These are phyloP conservation scores for Gallinago media DNA, from an alignment of 2,113 vertebrate species.

Conservation along the genomic window DNA sequence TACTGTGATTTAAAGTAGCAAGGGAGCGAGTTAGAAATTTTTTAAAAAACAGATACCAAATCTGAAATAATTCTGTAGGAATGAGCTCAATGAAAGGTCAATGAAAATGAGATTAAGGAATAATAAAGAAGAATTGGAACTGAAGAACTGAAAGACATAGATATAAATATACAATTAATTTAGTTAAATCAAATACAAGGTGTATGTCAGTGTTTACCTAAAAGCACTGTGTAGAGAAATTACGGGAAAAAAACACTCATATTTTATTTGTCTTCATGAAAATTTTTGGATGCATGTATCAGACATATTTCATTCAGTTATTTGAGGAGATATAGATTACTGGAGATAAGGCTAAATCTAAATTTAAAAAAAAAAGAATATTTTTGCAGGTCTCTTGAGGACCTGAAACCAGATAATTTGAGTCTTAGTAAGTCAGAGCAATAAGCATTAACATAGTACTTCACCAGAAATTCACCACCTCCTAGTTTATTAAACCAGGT, in stretches of 20 bases:
- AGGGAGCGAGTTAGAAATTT: background rate
- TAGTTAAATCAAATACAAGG: background rate
- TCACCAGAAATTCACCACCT: background rate
- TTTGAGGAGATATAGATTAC: background rate
- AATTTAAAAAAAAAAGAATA: background rate
- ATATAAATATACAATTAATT: background rate
- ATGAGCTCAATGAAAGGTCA: background rate
- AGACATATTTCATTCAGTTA: background rate
- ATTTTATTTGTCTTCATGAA: background rate
- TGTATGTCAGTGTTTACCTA: fast-evolving
- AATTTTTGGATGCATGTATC: background rate
- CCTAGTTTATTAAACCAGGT: background rate
- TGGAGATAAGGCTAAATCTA: background rate
- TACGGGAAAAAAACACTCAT: background rate
- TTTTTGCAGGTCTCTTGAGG: background rate
- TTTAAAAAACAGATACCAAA: background rate
- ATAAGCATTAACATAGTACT: background rate
- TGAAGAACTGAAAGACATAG: background rate
- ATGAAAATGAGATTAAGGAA: background rate
- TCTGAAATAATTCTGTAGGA: background rate
- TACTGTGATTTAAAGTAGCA: background rate
- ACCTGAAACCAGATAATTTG: background rate
- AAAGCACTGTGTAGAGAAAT: background rate
- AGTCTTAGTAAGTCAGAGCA: background rate
- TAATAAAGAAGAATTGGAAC: background rate